Conservation (phyloP, 2,888 invertebrate species). For the Keiferia lycopersicella region DNA sequence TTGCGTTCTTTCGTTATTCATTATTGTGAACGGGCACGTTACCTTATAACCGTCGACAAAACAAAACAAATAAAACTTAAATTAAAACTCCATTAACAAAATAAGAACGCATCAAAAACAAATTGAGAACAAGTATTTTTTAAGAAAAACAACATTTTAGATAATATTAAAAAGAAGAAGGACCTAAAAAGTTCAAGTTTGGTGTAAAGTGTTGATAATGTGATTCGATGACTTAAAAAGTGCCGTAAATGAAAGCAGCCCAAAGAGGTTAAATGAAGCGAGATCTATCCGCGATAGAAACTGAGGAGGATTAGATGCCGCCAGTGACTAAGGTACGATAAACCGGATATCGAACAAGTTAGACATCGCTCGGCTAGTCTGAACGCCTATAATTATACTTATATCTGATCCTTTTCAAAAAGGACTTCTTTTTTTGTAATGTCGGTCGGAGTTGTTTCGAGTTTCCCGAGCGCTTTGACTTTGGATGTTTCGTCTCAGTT, state of each 20-base stretch:
- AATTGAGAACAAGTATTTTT: slow-evolving; percentile 24
- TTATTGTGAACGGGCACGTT: slow-evolving; percentile 42
- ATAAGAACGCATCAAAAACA: not conserved
- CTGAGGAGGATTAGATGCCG: slow-evolving; percentile 66
- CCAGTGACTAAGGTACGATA: slow-evolving; percentile 73
- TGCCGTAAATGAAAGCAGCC: slow-evolving; percentile 46
- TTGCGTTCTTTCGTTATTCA: slow-evolving; percentile 50
- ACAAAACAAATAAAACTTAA: slow-evolving; percentile 43
- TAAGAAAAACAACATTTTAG: slow-evolving; percentile 26
- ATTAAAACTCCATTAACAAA: slow-evolving; percentile 38
- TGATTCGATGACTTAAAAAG: slow-evolving; percentile 59
- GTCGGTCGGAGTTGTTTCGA: slow-evolving; percentile 33
- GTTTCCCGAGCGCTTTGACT: slow-evolving; percentile 44
- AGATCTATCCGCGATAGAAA: slow-evolving; percentile 45
- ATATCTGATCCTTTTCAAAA: slow-evolving; percentile 45
- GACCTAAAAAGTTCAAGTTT: slow-evolving; percentile 61
- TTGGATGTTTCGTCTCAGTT: slow-evolving; percentile 43
- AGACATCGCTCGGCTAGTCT: slow-evolving; percentile 68
- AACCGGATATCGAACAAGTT: slow-evolving; percentile 73
- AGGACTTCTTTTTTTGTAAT: slow-evolving; percentile 40
- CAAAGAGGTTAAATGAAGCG: slow-evolving; percentile 56
- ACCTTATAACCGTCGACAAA: slow-evolving; percentile 44
- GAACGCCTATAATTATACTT: slow-evolving; percentile 53
- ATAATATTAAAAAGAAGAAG: slow-evolving; percentile 32
- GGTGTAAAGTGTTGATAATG: slow-evolving; percentile 62